These are phyloP conservation scores for Laodelphax striatellus DNA, from an alignment of 1,140 invertebrate species.

Conservation along the genomic window DNA sequence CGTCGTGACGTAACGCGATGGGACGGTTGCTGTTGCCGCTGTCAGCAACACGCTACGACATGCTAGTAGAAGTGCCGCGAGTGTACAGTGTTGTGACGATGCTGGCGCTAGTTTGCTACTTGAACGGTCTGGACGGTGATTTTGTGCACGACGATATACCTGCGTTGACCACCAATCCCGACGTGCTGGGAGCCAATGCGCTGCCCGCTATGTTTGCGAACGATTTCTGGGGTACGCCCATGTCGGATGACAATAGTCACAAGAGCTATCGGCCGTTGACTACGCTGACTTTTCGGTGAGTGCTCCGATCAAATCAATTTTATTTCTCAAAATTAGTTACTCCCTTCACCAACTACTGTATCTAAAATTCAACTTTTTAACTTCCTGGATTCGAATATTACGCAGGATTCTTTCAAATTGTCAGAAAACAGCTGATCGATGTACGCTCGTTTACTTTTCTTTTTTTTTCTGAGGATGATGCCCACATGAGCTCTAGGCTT, in stretches of 20 bases:
- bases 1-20: background rate
- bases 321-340: too few relatives aligned
- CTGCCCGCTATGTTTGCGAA: slow-evolving; percentile 58
- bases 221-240: slow-evolving; percentile 87
- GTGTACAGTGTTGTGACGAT: slow-evolving; percentile 46
- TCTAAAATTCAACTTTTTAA: too few relatives aligned
- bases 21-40: too few relatives aligned
- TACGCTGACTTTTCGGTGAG: slow-evolving; percentile 71
- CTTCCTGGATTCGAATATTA: too few relatives aligned
- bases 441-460: too few relatives aligned
- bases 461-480: too few relatives aligned
- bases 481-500: too few relatives aligned
- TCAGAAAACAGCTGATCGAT: too few relatives aligned
- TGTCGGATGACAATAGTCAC: slow-evolving; percentile 69
- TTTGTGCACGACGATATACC: slow-evolving; percentile 88
- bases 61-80: background rate
- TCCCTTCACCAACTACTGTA: too few relatives aligned
- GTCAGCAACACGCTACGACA: background rate
- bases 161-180: slow-evolving; percentile 72
- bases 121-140: slow-evolving; percentile 68
- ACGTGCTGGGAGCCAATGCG: slow-evolving; percentile 58
- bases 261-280: slow-evolving; percentile 77
- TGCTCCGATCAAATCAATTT: too few relatives aligned
- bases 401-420: too few relatives aligned
- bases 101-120: slow-evolving; percentile 57